Evolutionary conservation across 2,888 invertebrate genomes (phyloP), one percentile per base, ranked within the genome.

Genomic region (Drosophila picticornis): DNA sequence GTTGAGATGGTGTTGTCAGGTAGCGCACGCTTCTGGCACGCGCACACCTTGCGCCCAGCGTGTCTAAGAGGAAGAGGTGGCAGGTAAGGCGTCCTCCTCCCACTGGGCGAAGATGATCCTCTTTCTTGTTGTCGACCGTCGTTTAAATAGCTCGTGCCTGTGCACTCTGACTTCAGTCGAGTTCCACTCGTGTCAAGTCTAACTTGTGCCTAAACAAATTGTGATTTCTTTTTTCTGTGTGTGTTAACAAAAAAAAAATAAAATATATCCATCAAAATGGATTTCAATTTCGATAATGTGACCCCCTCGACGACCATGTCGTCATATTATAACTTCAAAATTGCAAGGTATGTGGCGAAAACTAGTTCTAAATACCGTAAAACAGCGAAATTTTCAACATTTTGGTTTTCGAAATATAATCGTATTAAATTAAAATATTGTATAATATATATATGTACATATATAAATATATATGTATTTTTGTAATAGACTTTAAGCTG

Each of bases 181-280:
- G 88, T 90, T 80, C 50, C 72, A 85, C 88, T 90, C 90, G 87
- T 61, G 75, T 64, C 90, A 85, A 90, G 85, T 90, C 38, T 71
- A 85, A 88, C 85, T 85, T 89, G 85, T 83, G 81, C 57, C 50
- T 19, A 57, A 36, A 62, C 50, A 51, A 57, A 52, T 62, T 78
- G 83, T 84, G 75, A 78, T 78, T 65, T 32, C 56, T 46, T 36
- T 48, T 61, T 62, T 34, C 19, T 59, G 50, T 56, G 40, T 40
- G 58, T 29, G 22, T 22, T 43, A 48, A 48, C 46, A 46, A 46
- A 9, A 19, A 36, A 55, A 25, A 25, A 6, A 13, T 4, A 25
- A 25, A 6, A 13, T 4, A 51, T 43, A 74, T 79, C 51, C 60
- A 43, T 58, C 0, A 46, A 68, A 66, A 85, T 85, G 90, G 85